These are phyloP conservation scores for Strigamia transsilvanica DNA, from an alignment of 2,888 invertebrate genomes.

Conservation along the genomic window DNA sequence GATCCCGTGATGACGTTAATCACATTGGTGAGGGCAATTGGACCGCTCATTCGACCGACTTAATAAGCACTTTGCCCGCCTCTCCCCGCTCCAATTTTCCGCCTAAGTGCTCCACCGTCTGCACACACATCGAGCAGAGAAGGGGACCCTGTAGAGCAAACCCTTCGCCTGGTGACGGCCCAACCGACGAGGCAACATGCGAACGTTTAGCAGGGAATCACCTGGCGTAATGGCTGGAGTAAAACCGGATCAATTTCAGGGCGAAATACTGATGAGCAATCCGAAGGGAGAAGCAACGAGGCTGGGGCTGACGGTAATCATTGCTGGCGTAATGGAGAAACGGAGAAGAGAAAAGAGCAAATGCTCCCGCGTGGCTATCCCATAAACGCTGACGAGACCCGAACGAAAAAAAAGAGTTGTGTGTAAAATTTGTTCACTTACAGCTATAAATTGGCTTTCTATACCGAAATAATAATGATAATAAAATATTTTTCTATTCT, in stretches of 20 bases:
- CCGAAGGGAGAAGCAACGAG: constrained; percentile 50
- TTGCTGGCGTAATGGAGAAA: constrained; percentile 50
- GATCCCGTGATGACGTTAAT: constrained; percentile 52
- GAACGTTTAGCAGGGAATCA: constrained; percentile 36
- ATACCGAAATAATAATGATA: background rate
- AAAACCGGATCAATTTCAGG: constrained; percentile 53
- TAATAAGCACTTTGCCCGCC: constrained; percentile 52
- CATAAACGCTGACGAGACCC: constrained; percentile 44
- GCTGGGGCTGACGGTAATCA: constrained; percentile 51
- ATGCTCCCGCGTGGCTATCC: constrained; percentile 51
- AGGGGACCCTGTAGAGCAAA: constrained; percentile 34
- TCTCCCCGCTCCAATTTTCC: constrained; percentile 38
- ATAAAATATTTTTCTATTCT: too few species aligned
- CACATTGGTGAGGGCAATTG: constrained; percentile 52
- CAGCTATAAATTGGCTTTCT: constrained; percentile 21
- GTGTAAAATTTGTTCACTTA: constrained; percentile 44
- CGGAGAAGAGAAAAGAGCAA: constrained; percentile 48
- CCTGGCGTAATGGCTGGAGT: constrained; percentile 52
- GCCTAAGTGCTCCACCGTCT: constrained; percentile 42
- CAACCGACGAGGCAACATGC: constrained; percentile 45
- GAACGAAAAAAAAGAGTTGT: background rate
- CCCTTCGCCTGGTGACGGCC: constrained; percentile 41
- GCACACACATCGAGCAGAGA: constrained; percentile 36
- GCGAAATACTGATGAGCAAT: constrained; percentile 53
- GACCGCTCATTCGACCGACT: constrained; percentile 48